Conservation (phyloP, 2,113 vertebrate species). For the Aepyceros melampus region DNA sequence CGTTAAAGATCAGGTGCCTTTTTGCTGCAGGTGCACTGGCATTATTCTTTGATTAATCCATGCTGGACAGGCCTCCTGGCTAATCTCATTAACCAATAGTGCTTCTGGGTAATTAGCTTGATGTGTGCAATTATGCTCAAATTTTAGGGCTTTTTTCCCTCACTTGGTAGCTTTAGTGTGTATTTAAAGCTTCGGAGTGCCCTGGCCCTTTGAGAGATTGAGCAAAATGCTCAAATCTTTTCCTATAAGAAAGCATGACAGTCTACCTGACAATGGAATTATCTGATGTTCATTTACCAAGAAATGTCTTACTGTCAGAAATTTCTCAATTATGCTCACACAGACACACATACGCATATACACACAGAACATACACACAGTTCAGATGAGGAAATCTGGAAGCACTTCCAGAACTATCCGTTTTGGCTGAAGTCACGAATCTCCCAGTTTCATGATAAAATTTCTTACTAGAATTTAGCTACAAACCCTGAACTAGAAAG, state of each 20-base stretch:
- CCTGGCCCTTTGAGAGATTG: neutral
- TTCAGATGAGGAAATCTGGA: neutral
- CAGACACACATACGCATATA: neutral
- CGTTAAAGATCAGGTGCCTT: constrained; percentile 38
- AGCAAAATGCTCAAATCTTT: constrained; percentile 41
- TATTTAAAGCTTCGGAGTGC: constrained; percentile 43
- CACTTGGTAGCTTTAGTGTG: constrained; percentile 36
- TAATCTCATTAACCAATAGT: constrained; percentile 77
- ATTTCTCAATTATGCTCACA: neutral
- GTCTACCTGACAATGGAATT: neutral
- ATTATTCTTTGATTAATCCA: constrained; percentile 72
- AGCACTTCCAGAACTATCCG: constrained; percentile 26
- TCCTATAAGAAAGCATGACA: neutral
- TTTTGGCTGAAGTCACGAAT: neutral
- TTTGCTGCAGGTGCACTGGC: constrained; percentile 66
- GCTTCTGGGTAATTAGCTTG: constrained; percentile 72
- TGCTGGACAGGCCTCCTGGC: constrained; percentile 61
- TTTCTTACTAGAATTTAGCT: neutral
- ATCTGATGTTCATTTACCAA: neutral
- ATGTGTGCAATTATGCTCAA: constrained; percentile 70
- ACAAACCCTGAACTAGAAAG: neutral
- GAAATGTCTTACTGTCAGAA: neutral
- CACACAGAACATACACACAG: neutral
- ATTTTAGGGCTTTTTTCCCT: constrained; percentile 50
- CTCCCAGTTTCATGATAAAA: neutral